A percentile compares a stretch with the other conserved stretches of the same genome.
These are phyloP conservation scores for Lycaon pictus DNA, from an alignment of 2,113 vertebrate genomes.

Conservation along the genomic window DNA sequence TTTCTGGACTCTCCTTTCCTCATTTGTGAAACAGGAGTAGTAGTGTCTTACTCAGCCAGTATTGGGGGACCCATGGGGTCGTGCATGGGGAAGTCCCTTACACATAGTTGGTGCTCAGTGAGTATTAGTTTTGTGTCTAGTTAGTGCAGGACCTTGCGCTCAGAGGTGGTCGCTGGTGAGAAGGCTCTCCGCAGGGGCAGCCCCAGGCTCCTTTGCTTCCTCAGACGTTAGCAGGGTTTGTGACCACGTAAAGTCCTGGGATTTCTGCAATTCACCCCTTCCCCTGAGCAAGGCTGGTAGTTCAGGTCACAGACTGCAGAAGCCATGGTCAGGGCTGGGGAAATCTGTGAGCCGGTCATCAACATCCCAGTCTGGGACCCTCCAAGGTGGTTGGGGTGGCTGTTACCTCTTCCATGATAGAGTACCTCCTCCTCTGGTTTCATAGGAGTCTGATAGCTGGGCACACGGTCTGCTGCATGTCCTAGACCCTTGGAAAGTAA, in stretches of 20 bases:
- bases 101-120: background rate
- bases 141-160: background rate
- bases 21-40: background rate
- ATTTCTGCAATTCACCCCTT: background rate
- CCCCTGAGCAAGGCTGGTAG: background rate
- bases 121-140: background rate
- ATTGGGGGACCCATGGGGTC: background rate
- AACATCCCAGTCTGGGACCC: background rate
- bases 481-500: background rate
- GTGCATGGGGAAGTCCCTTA: background rate
- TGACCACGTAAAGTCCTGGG: background rate
- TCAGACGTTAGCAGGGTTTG: background rate
- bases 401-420: background rate
- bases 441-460: background rate
- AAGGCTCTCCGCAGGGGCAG: background rate
- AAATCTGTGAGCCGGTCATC: background rate
- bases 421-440: background rate
- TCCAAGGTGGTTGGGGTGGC: background rate
- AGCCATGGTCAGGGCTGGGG: background rate
- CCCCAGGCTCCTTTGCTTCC: background rate
- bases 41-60: background rate
- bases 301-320: background rate
- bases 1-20: background rate
- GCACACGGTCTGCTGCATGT: background rate
- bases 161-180: background rate